phyloP scores from a whole-genome alignment of 2,113 vertebrate species.

The Colossoma macropomum region DNA sequence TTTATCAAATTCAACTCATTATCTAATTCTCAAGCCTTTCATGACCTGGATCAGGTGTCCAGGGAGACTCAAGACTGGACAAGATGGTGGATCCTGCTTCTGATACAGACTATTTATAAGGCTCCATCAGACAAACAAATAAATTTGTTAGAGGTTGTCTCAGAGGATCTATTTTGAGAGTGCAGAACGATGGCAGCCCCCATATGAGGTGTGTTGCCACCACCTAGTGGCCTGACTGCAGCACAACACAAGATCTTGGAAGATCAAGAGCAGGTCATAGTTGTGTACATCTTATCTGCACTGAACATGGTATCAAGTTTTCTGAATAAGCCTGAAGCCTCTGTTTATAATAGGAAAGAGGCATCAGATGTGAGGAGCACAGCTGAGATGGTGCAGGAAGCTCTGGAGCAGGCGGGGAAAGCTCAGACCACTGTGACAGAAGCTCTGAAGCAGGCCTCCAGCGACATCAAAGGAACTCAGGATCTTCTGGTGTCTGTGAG shows the following conservation, averaged over 20 bases:
- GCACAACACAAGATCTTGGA: neutral
- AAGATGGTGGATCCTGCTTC: too few relatives aligned
- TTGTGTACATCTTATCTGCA: neutral
- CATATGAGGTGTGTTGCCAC: neutral
- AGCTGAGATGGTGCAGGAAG: conserved; percentile 85
- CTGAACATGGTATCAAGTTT: neutral
- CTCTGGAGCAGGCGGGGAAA: conserved; percentile 88
- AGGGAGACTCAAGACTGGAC: too few relatives aligned
- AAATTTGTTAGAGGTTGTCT: neutral
- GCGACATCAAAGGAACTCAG: conserved; percentile 90
- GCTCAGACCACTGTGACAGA: conserved; percentile 87
- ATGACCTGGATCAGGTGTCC: too few relatives aligned
- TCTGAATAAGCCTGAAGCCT: neutral
- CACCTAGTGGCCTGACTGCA: conserved; percentile 21
- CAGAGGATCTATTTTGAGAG: neutral
- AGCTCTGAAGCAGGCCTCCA: conserved; percentile 87
- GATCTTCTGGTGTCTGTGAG: conserved; percentile 88
- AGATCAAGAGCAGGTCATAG: neutral
- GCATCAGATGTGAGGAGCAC: conserved; percentile 86
- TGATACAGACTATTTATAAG: neutral
- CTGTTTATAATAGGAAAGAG: conserved; percentile 79
- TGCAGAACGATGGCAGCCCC: neutral
- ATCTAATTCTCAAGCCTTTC: too few relatives aligned
- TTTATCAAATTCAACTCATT: too few relatives aligned
- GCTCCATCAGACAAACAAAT: neutral